Base-by-base conservation (phyloP, 1,140 invertebrate species). In the Conus betulinus region DNA sequence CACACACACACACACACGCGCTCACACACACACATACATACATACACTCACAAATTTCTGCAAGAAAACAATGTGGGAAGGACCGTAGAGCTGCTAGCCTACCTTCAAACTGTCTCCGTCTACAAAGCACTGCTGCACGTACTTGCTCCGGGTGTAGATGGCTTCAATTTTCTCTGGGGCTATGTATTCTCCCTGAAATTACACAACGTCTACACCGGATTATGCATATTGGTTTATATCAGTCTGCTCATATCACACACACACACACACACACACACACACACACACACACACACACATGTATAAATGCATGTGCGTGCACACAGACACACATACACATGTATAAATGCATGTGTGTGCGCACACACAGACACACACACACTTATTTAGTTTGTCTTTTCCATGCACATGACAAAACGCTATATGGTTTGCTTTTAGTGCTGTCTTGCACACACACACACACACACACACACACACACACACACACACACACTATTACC, bases 101-200 rank as follows among this genome's bases (percentile, higher is more conserved):
- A 94, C 93, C 97, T 99, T 96, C n/a, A 99, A 96, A 92, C 98
- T 99, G 96, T 99, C 98, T 87, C 99, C 99, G 95, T 99, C 97
- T 15, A 99, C 98, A 96, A 98, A 99, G 23, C 99, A 97, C 96
- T 99, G 99, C 92, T 98, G 97, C 5, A 99, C 98, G 93, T 98
- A 99, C 93, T 98, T 97, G 95, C 98, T 98, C 93, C 97, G 96
- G 86, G 97, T 97, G 94, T 99, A 99, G 93, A 99, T 98, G 95
- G 98, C 98, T 96, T 99, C 99, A 92, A 99, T 99, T 96, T 99
- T 99, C 95, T 99, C 99, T 87, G 99, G 98, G 90, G 99, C 98
- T 94, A 99, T 99, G 93, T 99, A 99, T 96, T 99, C 99, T 88
- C 99, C 99, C 93, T 78, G 11, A 27, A 25, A 4, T 78, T n/a